phyloP scores from a whole-genome alignment of 2,888 invertebrate species.

The Chrysolina americana region DNA sequence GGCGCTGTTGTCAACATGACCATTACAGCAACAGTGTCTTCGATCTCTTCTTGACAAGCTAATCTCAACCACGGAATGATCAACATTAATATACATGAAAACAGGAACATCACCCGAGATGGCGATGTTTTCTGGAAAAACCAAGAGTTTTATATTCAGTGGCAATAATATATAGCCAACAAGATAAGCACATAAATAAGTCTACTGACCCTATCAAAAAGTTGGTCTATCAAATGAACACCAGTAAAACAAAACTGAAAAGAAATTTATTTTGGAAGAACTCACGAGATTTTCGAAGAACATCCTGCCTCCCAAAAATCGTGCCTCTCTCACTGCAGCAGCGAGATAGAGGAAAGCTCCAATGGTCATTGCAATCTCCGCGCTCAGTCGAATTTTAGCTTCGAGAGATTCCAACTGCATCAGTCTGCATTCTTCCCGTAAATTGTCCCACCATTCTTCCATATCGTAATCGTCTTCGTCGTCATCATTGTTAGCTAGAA shows the following conservation, averaged over 20 bases:
- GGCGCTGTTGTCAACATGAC: constrained; percentile 97
- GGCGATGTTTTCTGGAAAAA: constrained; percentile 85
- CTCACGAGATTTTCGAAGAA: constrained; percentile 93
- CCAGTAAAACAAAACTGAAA: too few species aligned
- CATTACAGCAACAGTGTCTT: constrained; percentile 92
- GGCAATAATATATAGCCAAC: background rate
- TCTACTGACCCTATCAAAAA: background rate
- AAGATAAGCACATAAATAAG: background rate
- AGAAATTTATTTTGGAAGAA: background rate
- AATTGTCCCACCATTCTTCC: constrained; percentile 81
- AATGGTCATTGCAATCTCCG: constrained; percentile 85
- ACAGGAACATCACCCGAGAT: constrained; percentile 92
- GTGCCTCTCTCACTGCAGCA: constrained; percentile 88
- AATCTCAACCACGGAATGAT: constrained; percentile 88
- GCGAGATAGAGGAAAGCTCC: constrained; percentile 89
- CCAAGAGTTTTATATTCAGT: background rate
- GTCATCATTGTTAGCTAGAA: constrained; percentile 48
- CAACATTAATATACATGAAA: constrained; percentile 92
- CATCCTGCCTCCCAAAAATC: constrained; percentile 93
- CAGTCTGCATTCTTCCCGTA: constrained; percentile 80
- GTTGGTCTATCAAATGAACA: too few species aligned
- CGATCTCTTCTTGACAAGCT: constrained; percentile 87
- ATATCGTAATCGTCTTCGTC: constrained; percentile 71
- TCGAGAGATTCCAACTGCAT: constrained; percentile 76
- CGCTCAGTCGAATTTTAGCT: constrained; percentile 79